Base-by-base conservation (phyloP, 2,888 invertebrate genomes). In the Poecilus cupreus region DNA sequence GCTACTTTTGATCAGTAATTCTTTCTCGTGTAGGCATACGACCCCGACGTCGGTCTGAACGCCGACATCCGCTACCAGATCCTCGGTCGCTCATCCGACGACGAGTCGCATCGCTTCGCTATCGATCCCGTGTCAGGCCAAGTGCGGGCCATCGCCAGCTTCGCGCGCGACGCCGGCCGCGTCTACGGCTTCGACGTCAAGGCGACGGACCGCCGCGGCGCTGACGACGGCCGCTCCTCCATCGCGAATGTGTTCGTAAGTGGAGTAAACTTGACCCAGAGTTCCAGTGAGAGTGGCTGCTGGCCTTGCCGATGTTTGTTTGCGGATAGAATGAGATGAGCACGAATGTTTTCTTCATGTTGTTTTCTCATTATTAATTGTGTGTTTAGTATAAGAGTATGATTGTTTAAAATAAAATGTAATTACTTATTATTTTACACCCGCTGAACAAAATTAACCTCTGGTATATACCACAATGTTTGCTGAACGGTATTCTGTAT, bases 161-260 rank as follows among this genome's bases (percentile, higher is more conserved):
- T 96, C 81, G 90, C 92, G 0, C 89, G 92, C 75, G 94, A 94
- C 84, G 94, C 94, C 16, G 96, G 96, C 0, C 91, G 93, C 83
- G 94, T 96, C 51, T 96, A 94, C 86, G 96, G 96, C 0, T 96
- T 96, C 86, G 96, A 96, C 88, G 96, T 96, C 8, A 96, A 96
- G 89, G 97, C 96, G 8, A 96, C 96, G 0, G 96, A 97, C 87
- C 92, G 94, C 81, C 90, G 91, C 22, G 96, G 96, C 0, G 94
- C 94, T 54, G 95, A 96, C 85, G 94, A 95, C 86, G 96, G 96
- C 0, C 93, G 93, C 82, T 96, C 96, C 6, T 94, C 95, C 68
- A 96, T 96, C 83, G 94, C 95, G 74, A 96, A 96, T 87, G 95
- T 96, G 82, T 95, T 96, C 88, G 96, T 95, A 88, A 93, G 94